These are phyloP conservation scores for Panopea generosa DNA, from an alignment of 2,888 invertebrate genomes.

Conservation along the genomic window DNA sequence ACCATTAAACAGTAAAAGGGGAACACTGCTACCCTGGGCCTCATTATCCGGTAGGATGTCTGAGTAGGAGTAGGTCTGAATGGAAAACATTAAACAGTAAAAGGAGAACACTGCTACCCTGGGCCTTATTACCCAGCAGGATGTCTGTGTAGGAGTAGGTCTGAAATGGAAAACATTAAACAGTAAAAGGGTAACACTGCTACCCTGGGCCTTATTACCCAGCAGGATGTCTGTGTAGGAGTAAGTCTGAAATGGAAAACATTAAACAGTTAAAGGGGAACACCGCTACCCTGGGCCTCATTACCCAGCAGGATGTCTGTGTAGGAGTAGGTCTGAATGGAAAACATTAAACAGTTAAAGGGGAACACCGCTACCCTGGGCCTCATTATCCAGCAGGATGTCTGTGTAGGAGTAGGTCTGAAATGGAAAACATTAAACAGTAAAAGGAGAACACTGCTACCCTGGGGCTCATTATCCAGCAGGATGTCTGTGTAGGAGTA, in stretches of 20 bases:
- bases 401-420: constrained; percentile 86
- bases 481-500: constrained; percentile 88
- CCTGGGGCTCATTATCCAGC: constrained; percentile 90
- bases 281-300: constrained; percentile 90
- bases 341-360: too few species aligned
- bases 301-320: constrained; percentile 91
- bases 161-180: too few species aligned
- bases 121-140: constrained; percentile 91
- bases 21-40: constrained; percentile 90
- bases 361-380: constrained; percentile 91
- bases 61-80: constrained; percentile 84
- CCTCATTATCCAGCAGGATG: constrained; percentile 91
- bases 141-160: constrained; percentile 87
- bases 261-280: too few species aligned
- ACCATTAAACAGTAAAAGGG: too few species aligned
- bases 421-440: too few species aligned
- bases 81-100: too few species aligned
- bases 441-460: constrained; percentile 93
- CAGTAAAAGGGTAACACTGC: constrained; percentile 93
- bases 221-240: constrained; percentile 89
- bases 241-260: constrained; percentile 80
- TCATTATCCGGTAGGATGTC: constrained; percentile 92
- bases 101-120: constrained; percentile 91
- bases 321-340: constrained; percentile 79
- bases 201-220: constrained; percentile 90